Conservation (phyloP, 2,113 vertebrate species). For the Mastomys coucha region DNA sequence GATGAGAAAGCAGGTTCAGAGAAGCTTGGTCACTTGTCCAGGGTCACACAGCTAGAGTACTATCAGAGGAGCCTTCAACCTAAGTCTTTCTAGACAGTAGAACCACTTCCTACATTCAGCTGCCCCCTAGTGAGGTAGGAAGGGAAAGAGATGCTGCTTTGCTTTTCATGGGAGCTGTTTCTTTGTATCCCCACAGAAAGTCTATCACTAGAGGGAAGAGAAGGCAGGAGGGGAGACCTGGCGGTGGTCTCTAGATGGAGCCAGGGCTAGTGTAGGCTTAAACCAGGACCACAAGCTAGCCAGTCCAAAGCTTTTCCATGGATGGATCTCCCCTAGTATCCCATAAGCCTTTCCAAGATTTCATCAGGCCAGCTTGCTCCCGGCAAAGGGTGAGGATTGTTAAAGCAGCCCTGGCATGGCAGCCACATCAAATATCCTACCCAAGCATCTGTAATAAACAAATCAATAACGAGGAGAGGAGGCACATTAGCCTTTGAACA, state of each 20-base stretch:
- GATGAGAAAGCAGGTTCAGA: background rate
- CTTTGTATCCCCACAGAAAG: background rate
- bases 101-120: background rate
- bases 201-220: too few relatives aligned
- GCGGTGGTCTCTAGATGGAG: background rate
- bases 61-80: background rate
- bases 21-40: background rate
- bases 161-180: background rate
- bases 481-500: constrained; percentile 87
- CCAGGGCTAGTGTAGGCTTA: background rate
- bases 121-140: background rate
- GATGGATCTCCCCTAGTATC: background rate
- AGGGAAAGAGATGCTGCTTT: background rate
- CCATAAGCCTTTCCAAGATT: background rate
- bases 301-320: background rate
- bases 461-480: constrained; percentile 89
- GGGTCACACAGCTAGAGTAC: background rate
- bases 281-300: too few relatives aligned
- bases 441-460: constrained; percentile 85
- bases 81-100: background rate
- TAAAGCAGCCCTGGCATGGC: constrained; percentile 63
- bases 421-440: constrained; percentile 77
- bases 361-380: background rate
- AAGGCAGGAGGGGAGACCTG: background rate
- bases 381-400: background rate